These are phyloP conservation scores for Poecilia gillii DNA, from an alignment of 2,797 vertebrate species.

Conservation along the genomic window DNA sequence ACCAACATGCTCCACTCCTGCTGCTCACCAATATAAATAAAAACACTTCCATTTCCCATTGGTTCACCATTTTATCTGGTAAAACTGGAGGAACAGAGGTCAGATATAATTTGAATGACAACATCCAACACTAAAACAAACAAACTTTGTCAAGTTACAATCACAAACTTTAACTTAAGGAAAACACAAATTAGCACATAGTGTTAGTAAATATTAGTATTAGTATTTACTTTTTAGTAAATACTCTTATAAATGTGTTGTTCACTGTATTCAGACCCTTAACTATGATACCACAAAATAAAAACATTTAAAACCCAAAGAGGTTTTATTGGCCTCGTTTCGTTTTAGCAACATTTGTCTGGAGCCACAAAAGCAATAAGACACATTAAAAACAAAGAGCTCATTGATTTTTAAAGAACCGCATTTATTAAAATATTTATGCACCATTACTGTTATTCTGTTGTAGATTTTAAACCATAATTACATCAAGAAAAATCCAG, in stretches of 20 bases:
- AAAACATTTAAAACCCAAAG: background rate
- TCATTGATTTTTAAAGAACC: background rate
- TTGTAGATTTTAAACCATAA: background rate
- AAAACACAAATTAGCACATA: background rate
- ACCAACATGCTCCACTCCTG: constrained; percentile 18
- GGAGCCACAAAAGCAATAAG: background rate
- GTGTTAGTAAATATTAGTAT: too few relatives aligned
- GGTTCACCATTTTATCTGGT: background rate
- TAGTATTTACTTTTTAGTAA: background rate
- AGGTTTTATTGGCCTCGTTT: background rate
- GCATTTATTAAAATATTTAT: background rate
- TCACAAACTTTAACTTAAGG: background rate
- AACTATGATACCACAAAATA: background rate
- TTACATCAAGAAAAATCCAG: background rate
- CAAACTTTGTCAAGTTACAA: background rate
- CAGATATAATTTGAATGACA: background rate
- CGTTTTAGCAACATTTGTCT: background rate
- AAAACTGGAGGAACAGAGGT: background rate
- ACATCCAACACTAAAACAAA: background rate
- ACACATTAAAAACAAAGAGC: background rate
- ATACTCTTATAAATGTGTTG: background rate
- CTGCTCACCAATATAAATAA: background rate
- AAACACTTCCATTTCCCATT: background rate
- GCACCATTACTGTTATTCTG: background rate
- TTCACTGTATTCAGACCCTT: background rate